A percentile compares a stretch with the other conserved stretches of the same genome.
phyloP scores from a whole-genome alignment of 2,113 vertebrate genomes.

The Bubo scandiacus region DNA sequence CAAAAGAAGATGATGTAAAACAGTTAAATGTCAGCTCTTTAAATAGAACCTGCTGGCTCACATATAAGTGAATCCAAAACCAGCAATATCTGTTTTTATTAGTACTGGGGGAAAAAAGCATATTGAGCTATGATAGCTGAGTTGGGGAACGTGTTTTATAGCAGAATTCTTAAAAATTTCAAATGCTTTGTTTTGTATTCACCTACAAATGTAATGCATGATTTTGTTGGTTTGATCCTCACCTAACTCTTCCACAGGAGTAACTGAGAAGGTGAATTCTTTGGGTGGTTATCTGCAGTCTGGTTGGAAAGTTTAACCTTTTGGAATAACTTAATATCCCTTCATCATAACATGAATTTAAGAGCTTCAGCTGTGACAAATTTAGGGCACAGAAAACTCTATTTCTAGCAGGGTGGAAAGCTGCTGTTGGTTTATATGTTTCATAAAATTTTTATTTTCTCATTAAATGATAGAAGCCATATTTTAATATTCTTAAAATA shows the following conservation, averaged over 20 bases:
- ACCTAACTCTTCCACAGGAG: background rate
- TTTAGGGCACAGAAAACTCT: background rate
- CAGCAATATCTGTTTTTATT: background rate
- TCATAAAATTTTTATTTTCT: background rate
- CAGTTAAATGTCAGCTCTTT: conserved; percentile 31
- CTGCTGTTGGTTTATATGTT: background rate
- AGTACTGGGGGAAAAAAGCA: background rate
- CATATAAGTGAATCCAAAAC: background rate
- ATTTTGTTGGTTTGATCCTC: background rate
- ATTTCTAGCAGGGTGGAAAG: background rate
- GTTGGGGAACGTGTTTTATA: background rate
- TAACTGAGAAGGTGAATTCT: background rate
- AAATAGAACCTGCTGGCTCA: conserved; percentile 27
- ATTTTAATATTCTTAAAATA: background rate
- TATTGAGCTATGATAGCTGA: background rate
- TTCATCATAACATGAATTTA: background rate
- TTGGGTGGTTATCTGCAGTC: background rate
- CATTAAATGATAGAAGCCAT: background rate
- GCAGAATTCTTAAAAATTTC: background rate
- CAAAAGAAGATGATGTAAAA: conserved; percentile 14
- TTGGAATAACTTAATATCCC: background rate
- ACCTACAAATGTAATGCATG: background rate
- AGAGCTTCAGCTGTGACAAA: background rate
- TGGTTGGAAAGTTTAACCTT: background rate
- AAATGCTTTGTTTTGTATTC: background rate